phyloP scores from a whole-genome alignment of 2,888 invertebrate species.

The Empis livida region DNA sequence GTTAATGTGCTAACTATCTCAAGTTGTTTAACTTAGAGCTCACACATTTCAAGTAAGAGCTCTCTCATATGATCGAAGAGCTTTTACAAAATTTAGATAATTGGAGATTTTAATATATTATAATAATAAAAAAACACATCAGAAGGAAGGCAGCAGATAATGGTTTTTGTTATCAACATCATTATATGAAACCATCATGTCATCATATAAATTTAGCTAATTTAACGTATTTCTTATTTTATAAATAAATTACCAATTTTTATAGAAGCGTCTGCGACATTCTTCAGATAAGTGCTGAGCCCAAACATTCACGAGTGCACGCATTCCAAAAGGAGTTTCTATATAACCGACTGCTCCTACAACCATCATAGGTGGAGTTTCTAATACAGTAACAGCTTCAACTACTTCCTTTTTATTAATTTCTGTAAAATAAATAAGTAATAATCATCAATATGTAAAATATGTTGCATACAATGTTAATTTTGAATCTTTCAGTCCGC shows the following conservation, averaged over 20 bases:
- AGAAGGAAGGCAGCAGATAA: constrained; percentile 34
- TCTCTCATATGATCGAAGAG: constrained; percentile 63
- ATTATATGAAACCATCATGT: constrained; percentile 32
- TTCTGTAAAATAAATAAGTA: constrained; percentile 54
- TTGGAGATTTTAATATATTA: constrained; percentile 11
- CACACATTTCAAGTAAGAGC: constrained; percentile 37
- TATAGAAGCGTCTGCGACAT: constrained; percentile 97
- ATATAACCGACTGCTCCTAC: constrained; percentile 98
- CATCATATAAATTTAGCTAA: constrained; percentile 13
- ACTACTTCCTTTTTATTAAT: constrained; percentile 99
- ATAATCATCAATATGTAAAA: constrained; percentile 4
- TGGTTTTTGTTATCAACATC: constrained; percentile 26
- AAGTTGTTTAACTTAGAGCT: constrained; percentile 14
- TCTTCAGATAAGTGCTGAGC: constrained; percentile 99
- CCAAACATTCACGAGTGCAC: constrained; percentile 92
- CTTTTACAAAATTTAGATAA: constrained; percentile 18
- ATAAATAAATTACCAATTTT: constrained; percentile 78
- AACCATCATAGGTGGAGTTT: constrained; percentile 95
- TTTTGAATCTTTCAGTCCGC: constrained; percentile 37
- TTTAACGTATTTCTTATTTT: too few species aligned
- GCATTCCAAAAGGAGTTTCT: constrained; percentile 93
- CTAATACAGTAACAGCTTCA: constrained; percentile 95
- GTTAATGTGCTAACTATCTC: constrained; percentile 30
- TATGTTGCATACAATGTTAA: not conserved
- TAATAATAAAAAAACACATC: constrained; percentile 21